Evolutionary conservation across 2,113 vertebrate species (phyloP).

Genomic region (Piprites chloris): DNA sequence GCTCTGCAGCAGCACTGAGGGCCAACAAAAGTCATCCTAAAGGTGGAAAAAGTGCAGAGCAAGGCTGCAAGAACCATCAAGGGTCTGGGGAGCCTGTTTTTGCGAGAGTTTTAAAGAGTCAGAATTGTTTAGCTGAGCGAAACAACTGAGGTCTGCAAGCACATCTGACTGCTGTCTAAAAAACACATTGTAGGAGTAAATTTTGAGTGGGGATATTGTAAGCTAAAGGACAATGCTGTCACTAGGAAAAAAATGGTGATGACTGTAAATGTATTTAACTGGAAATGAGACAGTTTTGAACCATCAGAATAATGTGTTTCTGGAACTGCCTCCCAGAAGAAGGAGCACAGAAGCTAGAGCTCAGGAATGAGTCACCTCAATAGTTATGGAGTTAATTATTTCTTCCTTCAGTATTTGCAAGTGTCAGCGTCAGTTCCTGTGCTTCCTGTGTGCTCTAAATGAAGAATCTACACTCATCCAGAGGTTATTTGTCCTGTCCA

Average conservation of each 20-base stretch:
- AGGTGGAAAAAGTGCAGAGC: neutral
- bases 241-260: neutral
- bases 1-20: neutral
- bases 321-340: neutral
- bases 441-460: neutral
- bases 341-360: neutral
- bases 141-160: neutral
- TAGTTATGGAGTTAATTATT: neutral
- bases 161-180: neutral
- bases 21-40: neutral
- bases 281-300: neutral
- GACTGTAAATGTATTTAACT: neutral
- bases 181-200: neutral
- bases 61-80: neutral
- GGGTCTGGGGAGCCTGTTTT: neutral
- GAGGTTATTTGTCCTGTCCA: neutral
- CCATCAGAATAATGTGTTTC: neutral
- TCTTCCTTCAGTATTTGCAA: neutral
- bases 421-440: neutral
- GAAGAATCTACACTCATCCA: neutral
- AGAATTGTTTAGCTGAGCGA: neutral
- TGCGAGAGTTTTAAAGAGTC: neutral
- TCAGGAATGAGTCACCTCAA: neutral
- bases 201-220: neutral
- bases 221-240: slow-evolving; percentile 34